phyloP scores from a whole-genome alignment of 2,888 invertebrate genomes.

The Netelia melanura region DNA sequence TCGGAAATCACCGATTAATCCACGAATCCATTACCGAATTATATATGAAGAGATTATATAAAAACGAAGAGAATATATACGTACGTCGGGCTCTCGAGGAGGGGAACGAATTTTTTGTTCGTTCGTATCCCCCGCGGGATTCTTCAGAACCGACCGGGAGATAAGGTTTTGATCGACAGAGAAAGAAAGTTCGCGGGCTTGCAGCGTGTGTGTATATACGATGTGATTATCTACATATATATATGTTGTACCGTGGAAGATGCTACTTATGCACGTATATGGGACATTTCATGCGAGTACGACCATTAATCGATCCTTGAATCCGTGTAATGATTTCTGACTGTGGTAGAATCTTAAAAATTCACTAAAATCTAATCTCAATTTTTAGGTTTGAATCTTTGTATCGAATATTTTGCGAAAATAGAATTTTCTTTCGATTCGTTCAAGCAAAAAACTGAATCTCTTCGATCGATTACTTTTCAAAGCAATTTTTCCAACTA shows the following conservation, averaged over 20 bases:
- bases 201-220: too few relatives aligned
- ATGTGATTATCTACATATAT: neutral
- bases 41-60: slow-evolving; percentile 50
- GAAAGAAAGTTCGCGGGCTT: slow-evolving; percentile 17
- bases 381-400: too few relatives aligned
- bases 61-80: slow-evolving; percentile 49
- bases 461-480: too few relatives aligned
- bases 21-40: slow-evolving; percentile 63
- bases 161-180: slow-evolving; percentile 58
- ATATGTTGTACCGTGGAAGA: neutral
- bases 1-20: slow-evolving; percentile 59
- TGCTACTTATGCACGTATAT: slow-evolving; percentile 3
- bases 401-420: too few relatives aligned
- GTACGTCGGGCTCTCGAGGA: slow-evolving; percentile 29
- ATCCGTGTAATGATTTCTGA: neutral
- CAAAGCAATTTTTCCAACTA: too few relatives aligned
- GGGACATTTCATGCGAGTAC: slow-evolving; percentile 11
- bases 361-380: too few relatives aligned
- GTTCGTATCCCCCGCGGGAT: slow-evolving; percentile 40
- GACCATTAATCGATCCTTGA: neutral
- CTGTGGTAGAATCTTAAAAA: neutral
- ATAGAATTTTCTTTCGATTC: too few relatives aligned
- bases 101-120: slow-evolving; percentile 37
- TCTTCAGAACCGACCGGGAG: slow-evolving; percentile 47
- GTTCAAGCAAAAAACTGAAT: too few relatives aligned